Conservation (phyloP, 2,113 vertebrate genomes). For the Mesitornis unicolor region DNA sequence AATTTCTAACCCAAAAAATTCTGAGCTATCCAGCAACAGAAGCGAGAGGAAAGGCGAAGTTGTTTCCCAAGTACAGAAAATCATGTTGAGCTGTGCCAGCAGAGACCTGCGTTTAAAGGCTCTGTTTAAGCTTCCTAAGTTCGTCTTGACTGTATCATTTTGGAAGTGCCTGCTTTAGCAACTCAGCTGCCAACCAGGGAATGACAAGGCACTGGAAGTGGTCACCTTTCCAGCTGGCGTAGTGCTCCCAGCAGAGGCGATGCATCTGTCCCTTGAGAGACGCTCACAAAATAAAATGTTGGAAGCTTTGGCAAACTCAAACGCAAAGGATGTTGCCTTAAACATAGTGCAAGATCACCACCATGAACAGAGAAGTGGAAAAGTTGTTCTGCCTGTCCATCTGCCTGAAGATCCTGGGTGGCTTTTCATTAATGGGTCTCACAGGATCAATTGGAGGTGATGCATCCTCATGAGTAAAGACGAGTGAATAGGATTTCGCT, state of each 20-base stretch:
- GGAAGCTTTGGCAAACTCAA: background rate
- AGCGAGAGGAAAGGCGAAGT: background rate
- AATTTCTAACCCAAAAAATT: background rate
- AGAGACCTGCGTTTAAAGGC: background rate
- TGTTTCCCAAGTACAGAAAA: background rate
- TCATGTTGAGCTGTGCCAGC: background rate
- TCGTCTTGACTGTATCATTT: background rate
- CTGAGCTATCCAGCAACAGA: background rate
- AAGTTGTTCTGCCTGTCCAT: background rate
- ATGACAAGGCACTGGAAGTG: conserved; percentile 21
- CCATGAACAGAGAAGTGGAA: background rate
- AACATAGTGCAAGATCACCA: background rate
- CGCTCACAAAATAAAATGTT: background rate
- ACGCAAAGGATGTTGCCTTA: background rate
- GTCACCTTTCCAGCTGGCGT: conserved; percentile 42
- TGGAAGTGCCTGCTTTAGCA: conserved; percentile 2
- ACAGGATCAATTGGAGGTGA: background rate
- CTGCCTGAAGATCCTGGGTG: too few relatives aligned
- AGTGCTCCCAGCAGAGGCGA: background rate
- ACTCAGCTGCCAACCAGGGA: conserved; percentile 9
- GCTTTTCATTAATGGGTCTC: background rate
- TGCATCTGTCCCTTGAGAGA: background rate
- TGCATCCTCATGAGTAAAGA: background rate
- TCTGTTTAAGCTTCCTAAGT: background rate
- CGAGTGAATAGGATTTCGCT: background rate